Evolutionary conservation across 2,797 vertebrate genomes (phyloP), one percentile per base, ranked within the genome.

Genomic region (Takifugu ocellatus): DNA sequence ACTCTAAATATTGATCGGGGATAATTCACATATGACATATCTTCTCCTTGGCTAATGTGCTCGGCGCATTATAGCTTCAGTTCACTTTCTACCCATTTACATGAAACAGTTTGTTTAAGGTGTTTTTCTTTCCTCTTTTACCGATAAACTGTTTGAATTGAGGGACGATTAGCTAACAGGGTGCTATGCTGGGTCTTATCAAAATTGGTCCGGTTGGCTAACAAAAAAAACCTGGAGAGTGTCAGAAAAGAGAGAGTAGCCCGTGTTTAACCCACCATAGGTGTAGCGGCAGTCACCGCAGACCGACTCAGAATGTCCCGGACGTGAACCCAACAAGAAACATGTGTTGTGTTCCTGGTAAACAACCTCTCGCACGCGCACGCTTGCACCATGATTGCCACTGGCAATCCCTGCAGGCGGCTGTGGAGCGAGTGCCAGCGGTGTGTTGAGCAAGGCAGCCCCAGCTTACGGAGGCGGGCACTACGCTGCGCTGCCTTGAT

Each of bases 1-100:
- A 76, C 63, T 84, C 79, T 61, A 78, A 81, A 70, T 83, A 90
- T 89, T 62, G 85, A 89, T 84, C 70, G 21, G 60, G 39, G 57
- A 74, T 86, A 77, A 86, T 84, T 87, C 74, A 86, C 81, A 78
- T 39, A 45, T 63, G 73, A 56, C 57, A 72, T 74, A 83, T 81
- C 56, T 83, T 61, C 49, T 70, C 75, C 54, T 68, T 54, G 51
- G 70, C 68, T 42, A 72, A 72, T 57, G 50, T 54, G 51, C 66
- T 81, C 85, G 56, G 8, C 58, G 49, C 51, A 45, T 51, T 66
- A 75, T 81, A 68, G 68, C 56, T 70, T 52, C 52, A 51, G n/a
- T 25, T 46, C 47, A 56, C 43, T 44, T 54, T 61, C 25, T 55
- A 58, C 16, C 26, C 44, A 56, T 63, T 62, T 63, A 66, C 63